These are phyloP conservation scores for Babylonia areolata DNA, from an alignment of 1,140 invertebrate species.

Conservation along the genomic window DNA sequence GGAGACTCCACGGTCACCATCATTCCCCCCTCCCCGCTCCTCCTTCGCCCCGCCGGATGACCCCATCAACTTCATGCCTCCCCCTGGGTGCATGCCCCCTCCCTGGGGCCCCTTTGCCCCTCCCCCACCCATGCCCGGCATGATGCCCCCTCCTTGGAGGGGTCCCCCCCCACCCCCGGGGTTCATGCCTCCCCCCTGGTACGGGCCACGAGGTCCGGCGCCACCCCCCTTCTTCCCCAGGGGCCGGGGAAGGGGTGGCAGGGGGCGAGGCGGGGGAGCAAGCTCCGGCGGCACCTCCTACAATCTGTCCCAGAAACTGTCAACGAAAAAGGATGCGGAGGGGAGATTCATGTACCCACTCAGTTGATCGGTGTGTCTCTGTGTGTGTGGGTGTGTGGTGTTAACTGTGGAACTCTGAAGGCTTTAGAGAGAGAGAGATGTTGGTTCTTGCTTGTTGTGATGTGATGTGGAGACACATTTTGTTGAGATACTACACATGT, in stretches of 20 bases:
- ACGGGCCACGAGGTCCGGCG: background rate
- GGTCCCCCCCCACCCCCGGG: slow-evolving; percentile 17
- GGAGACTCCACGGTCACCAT: slow-evolving; percentile 31
- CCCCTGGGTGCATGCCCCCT: background rate
- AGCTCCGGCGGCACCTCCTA: background rate
- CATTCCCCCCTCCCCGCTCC: slow-evolving; percentile 23
- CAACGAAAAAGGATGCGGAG: slow-evolving; percentile 26
- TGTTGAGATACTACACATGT: too few relatives aligned
- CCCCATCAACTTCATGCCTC: slow-evolving; percentile 24
- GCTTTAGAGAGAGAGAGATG: too few relatives aligned
- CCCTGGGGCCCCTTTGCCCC: background rate
- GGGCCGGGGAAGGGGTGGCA: background rate
- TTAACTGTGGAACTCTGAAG: too few relatives aligned
- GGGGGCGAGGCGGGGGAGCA: background rate
- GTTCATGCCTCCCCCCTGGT: slow-evolving; percentile 12
- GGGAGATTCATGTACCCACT: slow-evolving; percentile 33
- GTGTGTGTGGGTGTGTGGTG: too few relatives aligned
- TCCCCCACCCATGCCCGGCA: background rate
- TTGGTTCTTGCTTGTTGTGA: too few relatives aligned
- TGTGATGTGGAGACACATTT: too few relatives aligned
- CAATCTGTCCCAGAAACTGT: slow-evolving; percentile 31
- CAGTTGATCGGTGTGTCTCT: background rate
- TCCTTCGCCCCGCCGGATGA: slow-evolving; percentile 37
- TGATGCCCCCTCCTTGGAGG: slow-evolving; percentile 20
- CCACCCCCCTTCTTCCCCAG: background rate